A percentile compares a stretch with the other conserved stretches of the same genome.
Conservation (phyloP, 92 coral and sea anemone genomes). For the Metridium senile region DNA sequence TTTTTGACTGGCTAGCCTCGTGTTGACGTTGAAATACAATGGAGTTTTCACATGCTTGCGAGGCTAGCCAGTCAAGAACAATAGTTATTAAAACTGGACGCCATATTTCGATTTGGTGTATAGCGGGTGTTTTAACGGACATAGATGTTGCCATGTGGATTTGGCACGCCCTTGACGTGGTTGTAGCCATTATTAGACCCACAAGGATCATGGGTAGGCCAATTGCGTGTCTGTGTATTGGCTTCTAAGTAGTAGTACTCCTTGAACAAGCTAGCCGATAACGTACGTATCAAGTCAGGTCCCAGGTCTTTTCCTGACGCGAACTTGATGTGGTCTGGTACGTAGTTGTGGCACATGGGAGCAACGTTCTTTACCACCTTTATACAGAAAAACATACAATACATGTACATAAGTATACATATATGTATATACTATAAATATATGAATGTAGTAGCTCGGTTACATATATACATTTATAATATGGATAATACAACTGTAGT, state of each 20-base stretch:
- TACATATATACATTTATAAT: no score
- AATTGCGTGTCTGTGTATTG: slow-evolving; percentile 43
- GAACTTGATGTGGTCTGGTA: slow-evolving; percentile 39
- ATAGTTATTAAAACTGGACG: neutral
- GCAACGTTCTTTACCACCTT: slow-evolving; percentile 31
- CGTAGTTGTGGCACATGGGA: slow-evolving; percentile 42
- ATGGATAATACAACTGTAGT: no score
- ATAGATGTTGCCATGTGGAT: slow-evolving; percentile 66
- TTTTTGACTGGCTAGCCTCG: no score
- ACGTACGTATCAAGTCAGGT: slow-evolving; percentile 46
- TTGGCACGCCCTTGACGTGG: slow-evolving; percentile 43
- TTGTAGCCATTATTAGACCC: slow-evolving; percentile 38
- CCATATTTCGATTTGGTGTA: neutral
- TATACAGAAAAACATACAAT: no score
- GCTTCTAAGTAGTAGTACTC: slow-evolving; percentile 65
- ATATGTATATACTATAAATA: no score
- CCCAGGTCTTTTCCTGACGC: slow-evolving; percentile 48
- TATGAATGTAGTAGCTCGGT: no score
- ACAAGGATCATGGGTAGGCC: slow-evolving; percentile 82
- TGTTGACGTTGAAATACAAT: no score
- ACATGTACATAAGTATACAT: no score
- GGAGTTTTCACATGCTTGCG: no score
- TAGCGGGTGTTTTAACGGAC: slow-evolving; percentile 28
- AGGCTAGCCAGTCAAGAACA: no score
- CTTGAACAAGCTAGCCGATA: slow-evolving; percentile 24